These are phyloP conservation scores for Mixornis gularis DNA, from an alignment of 2,113 vertebrate species.

Conservation along the genomic window DNA sequence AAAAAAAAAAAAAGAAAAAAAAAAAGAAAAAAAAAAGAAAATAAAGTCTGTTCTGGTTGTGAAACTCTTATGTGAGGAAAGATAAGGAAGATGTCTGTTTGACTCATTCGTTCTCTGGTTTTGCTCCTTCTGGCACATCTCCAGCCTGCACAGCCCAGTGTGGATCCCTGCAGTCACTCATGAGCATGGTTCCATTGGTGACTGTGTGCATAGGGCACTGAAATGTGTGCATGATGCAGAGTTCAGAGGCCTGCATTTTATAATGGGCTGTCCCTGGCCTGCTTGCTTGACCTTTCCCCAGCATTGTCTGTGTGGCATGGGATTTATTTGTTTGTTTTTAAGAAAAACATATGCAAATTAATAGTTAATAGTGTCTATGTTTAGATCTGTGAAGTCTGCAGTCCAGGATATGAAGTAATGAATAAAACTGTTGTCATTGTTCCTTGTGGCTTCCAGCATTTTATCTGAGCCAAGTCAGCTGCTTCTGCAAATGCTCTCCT, in stretches of 20 bases:
- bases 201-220: accelerated
- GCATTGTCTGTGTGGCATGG: neutral
- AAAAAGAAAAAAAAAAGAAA: accelerated
- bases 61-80: neutral
- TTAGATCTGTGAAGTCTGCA: neutral
- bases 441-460: neutral
- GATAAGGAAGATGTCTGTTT: neutral
- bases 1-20: neutral
- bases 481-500: neutral
- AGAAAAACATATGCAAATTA: neutral
- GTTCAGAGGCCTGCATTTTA: neutral
- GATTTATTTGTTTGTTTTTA: neutral
- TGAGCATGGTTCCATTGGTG: neutral
- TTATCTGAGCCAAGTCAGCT: neutral
- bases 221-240: accelerated
- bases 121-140: neutral
- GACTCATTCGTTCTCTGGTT: accelerated
- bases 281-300: neutral
- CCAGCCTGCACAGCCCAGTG: neutral
- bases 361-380: neutral
- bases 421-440: neutral
- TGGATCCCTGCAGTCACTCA: neutral
- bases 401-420: neutral
- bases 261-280: neutral
- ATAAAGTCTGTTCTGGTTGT: neutral